phyloP scores from a whole-genome alignment of 2,797 vertebrate species.

The Cossypha niveicapilla region DNA sequence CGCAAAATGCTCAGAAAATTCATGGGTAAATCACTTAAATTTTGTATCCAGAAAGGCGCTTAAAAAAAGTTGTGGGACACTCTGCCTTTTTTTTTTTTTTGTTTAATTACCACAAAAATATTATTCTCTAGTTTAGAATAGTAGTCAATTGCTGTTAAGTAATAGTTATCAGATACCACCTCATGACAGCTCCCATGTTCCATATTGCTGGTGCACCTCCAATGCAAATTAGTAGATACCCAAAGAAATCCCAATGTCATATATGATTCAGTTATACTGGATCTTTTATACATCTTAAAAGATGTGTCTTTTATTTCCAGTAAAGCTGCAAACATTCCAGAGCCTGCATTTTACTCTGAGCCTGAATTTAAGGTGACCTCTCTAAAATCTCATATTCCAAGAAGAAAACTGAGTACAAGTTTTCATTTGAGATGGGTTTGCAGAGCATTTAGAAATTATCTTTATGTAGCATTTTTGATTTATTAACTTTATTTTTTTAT shows the following conservation, averaged over 20 bases:
- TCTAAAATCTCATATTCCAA: not conserved
- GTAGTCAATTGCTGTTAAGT: not conserved
- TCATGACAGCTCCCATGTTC: not conserved
- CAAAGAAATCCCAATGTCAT: not conserved
- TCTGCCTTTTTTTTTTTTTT: not conserved
- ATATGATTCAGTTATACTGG: not conserved
- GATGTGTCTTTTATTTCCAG: not conserved
- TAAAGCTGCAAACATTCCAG: not conserved
- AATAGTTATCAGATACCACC: not conserved
- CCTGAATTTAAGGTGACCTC: not conserved
- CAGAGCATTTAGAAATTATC: not conserved
- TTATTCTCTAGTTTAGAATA: not conserved
- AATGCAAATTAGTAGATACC: not conserved
- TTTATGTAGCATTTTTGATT: not conserved
- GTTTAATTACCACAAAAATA: not conserved
- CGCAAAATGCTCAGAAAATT: not conserved
- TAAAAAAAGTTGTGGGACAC: not conserved
- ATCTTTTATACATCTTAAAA: not conserved
- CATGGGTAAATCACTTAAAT: rapidly evolving
- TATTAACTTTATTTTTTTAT: not conserved
- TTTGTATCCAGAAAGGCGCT: not conserved
- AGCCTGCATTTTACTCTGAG: not conserved
- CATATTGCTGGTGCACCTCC: not conserved
- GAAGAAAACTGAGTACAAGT: not conserved
- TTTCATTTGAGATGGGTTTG: not conserved